Conservation (phyloP, 2,113 vertebrate genomes). For the Lipophrys pholis region DNA sequence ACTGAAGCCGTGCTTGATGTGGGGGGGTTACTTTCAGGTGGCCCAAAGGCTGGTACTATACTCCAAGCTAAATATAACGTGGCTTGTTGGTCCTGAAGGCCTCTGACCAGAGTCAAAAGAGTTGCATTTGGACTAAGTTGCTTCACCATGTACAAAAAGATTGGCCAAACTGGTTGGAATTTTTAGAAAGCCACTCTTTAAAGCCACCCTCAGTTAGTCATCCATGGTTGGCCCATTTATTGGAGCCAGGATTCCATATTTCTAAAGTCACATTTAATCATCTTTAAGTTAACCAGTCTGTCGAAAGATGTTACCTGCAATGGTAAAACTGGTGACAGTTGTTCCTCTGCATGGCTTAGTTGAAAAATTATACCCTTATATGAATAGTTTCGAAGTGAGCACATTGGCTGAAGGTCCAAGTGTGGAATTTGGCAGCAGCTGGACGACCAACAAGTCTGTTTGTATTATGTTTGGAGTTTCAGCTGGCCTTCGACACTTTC, state of each 20-base stretch:
- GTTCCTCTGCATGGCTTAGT: neutral
- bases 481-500: neutral
- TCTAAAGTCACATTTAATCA: neutral
- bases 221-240: neutral
- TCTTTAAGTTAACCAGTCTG: neutral
- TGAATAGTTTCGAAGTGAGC: neutral
- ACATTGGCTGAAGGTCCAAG: constrained; percentile 5
- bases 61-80: constrained; percentile 32
- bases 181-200: constrained; percentile 16
- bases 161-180: constrained; percentile 13
- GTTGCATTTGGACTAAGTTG: constrained; percentile 31
- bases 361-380: neutral
- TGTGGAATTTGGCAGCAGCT: neutral
- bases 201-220: constrained; percentile 12
- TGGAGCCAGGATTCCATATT: neutral
- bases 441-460: constrained; percentile 9
- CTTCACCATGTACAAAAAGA: neutral
- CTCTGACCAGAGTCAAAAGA: constrained; percentile 18
- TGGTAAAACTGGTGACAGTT: constrained; percentile 3
- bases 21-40: constrained; percentile 51
- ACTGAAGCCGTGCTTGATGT: neutral
- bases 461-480: constrained; percentile 10
- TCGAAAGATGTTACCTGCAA: neutral
- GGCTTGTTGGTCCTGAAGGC: constrained; percentile 17
- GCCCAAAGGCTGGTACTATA: constrained; percentile 29